Percentiles rank a stretch among this genome's conserved stretches.
These are phyloP conservation scores for Melipona quadrifasciata DNA, from an alignment of 1,140 invertebrate genomes.

Conservation along the genomic window DNA sequence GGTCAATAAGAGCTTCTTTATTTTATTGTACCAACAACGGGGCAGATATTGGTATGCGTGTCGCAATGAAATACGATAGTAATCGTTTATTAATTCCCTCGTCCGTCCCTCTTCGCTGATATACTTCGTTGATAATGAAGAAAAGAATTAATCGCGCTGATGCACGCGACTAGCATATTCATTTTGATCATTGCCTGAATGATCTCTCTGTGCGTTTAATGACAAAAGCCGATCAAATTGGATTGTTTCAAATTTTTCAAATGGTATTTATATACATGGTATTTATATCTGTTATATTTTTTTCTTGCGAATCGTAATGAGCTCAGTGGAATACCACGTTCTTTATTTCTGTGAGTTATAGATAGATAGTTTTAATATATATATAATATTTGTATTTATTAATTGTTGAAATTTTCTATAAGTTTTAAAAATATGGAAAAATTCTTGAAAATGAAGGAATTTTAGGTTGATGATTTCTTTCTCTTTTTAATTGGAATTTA, in stretches of 20 bases:
- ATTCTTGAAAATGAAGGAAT: neutral
- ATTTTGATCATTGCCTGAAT: neutral
- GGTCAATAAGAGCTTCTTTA: constrained; percentile 26
- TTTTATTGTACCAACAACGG: neutral
- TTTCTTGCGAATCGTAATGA: neutral
- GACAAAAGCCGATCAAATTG: neutral
- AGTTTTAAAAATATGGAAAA: neutral
- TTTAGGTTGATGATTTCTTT: neutral
- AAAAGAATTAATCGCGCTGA: constrained; percentile 11
- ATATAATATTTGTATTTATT: neutral
- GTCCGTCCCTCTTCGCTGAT: neutral
- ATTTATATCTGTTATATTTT: neutral
- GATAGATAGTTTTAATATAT: too few species aligned
- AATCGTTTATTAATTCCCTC: constrained; percentile 34
- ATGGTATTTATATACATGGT: neutral
- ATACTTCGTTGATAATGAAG: neutral
- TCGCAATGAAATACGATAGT: constrained; percentile 23
- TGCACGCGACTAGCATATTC: neutral
- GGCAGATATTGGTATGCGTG: constrained; percentile 21
- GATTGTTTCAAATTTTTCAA: too few species aligned
- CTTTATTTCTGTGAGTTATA: neutral
- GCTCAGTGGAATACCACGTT: neutral
- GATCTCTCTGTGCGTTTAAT: too few species aligned
- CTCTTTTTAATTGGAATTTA: neutral
- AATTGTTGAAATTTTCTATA: neutral